Evolutionary conservation across 2,113 vertebrate genomes (phyloP).

Genomic region (Conger conger): DNA sequence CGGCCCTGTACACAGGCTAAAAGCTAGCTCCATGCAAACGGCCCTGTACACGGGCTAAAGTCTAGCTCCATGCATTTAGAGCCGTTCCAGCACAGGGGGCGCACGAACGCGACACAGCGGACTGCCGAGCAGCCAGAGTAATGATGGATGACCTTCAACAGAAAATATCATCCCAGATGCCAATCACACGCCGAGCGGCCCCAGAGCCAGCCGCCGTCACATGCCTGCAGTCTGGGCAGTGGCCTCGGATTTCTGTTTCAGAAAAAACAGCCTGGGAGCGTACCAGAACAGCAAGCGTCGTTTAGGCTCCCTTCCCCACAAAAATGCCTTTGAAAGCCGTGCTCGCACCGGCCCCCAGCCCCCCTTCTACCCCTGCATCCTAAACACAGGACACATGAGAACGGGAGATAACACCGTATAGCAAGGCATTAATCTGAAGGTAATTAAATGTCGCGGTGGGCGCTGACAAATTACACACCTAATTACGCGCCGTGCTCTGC

Average conservation of each 20-base stretch:
- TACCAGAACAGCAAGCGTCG: background rate
- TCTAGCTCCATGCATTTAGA: background rate
- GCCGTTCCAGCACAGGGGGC: background rate
- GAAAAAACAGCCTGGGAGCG: background rate
- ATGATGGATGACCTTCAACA: background rate
- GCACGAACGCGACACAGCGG: background rate
- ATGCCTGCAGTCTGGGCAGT: background rate
- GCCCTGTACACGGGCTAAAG: background rate
- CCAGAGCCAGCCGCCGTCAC: background rate
- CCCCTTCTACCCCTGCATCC: background rate
- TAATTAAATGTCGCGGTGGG: conserved; percentile 20
- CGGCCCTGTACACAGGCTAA: no score
- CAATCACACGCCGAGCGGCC: background rate
- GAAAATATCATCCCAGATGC: background rate
- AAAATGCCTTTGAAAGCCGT: background rate
- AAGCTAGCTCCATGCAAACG: background rate
- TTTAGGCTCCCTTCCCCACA: conserved; percentile 2
- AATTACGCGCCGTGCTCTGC: background rate
- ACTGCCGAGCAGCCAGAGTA: background rate
- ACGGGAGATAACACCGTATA: background rate
- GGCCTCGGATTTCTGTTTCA: background rate
- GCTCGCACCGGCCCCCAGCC: background rate
- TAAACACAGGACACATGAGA: background rate
- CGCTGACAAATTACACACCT: conserved; percentile 22
- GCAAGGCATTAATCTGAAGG: conserved; percentile 23